Evolutionary conservation across 2,797 vertebrate species (phyloP).

Genomic region (Pipistrellus pipistrellus): DNA sequence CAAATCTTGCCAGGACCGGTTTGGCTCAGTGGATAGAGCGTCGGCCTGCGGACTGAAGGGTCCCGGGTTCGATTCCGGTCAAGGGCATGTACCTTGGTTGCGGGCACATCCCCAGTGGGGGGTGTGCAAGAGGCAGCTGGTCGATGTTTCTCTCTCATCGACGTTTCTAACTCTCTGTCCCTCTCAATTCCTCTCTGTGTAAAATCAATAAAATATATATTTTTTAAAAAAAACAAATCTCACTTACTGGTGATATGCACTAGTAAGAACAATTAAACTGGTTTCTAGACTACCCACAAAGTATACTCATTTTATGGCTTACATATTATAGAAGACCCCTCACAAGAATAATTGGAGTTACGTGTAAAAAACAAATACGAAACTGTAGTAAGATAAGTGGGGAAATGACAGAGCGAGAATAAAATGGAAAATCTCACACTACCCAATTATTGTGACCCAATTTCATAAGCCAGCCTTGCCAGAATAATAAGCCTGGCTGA

Average conservation of each 20-base stretch:
- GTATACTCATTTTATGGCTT: not conserved
- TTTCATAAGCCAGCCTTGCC: not conserved
- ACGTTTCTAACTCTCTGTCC: too few species aligned
- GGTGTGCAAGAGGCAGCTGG: too few species aligned
- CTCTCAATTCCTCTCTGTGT: too few species aligned
- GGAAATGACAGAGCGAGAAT: not conserved
- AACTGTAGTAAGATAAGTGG: not conserved
- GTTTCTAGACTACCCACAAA: not conserved
- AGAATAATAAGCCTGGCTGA: not conserved
- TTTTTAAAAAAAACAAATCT: too few species aligned
- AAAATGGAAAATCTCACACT: not conserved
- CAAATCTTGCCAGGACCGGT: too few species aligned
- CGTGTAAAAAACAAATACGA: not conserved
- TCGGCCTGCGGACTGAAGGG: too few species aligned
- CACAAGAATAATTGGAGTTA: not conserved
- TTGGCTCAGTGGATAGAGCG: too few species aligned
- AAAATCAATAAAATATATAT: too few species aligned
- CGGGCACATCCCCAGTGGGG: too few species aligned
- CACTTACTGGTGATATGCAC: not conserved
- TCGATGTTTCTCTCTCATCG: too few species aligned
- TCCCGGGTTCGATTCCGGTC: too few species aligned
- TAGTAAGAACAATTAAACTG: not conserved
- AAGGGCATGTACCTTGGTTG: too few species aligned
- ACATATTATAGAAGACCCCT: not conserved
- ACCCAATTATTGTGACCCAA: conserved; percentile 11